A percentile compares a stretch with the other conserved stretches of the same genome.
These are phyloP conservation scores for Thermophis baileyi DNA, from an alignment of 2,113 vertebrate genomes.

Conservation along the genomic window DNA sequence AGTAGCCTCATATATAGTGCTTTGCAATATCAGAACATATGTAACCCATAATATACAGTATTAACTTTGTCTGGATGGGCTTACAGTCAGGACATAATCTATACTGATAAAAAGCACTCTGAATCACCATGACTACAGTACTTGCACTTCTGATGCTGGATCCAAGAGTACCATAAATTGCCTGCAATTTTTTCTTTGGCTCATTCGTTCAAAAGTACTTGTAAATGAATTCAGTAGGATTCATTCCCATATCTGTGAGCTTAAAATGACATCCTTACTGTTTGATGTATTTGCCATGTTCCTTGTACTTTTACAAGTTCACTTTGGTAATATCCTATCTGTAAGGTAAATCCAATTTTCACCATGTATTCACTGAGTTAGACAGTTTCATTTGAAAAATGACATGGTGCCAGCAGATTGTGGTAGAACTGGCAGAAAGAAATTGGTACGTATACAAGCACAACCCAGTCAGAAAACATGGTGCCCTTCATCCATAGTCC, in stretches of 20 bases:
- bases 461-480: neutral
- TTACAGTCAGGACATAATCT: neutral
- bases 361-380: neutral
- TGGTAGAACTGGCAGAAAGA: neutral
- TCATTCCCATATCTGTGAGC: neutral
- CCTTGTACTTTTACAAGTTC: neutral
- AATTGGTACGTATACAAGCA: neutral
- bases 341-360: neutral
- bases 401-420: neutral
- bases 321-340: neutral
- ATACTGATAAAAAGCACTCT: neutral
- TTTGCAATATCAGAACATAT: neutral
- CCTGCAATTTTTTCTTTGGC: neutral
- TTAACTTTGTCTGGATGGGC: neutral
- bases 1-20: neutral
- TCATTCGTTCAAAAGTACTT: neutral
- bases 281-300: neutral
- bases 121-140: neutral
- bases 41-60: neutral
- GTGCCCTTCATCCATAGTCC: neutral
- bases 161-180: neutral
- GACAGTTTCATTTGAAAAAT: neutral
- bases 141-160: neutral
- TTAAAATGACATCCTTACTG: neutral
- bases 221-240: neutral